These are phyloP conservation scores for Catharus bicknelli DNA, from an alignment of 2,113 vertebrate species.

Conservation along the genomic window DNA sequence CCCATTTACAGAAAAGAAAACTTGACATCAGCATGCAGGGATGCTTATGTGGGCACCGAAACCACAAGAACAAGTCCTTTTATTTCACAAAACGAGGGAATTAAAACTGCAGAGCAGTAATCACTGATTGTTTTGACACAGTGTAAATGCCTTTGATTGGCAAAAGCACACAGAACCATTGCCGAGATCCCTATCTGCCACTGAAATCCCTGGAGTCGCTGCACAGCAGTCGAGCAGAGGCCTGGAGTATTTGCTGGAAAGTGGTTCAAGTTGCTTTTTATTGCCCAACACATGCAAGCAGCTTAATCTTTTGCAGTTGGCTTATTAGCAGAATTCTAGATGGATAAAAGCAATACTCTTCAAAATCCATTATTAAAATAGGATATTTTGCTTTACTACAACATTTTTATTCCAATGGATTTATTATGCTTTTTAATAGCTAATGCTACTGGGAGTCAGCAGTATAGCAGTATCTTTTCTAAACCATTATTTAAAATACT, in stretches of 20 bases:
- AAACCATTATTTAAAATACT: constrained; percentile 57
- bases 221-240: constrained; percentile 20
- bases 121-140: constrained; percentile 48
- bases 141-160: constrained; percentile 56
- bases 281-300: constrained; percentile 31
- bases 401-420: constrained; percentile 13
- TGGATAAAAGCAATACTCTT: constrained; percentile 46
- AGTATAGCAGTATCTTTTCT: constrained; percentile 26
- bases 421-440: constrained; percentile 47
- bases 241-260: constrained; percentile 33
- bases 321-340: constrained; percentile 24
- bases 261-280: constrained; percentile 42
- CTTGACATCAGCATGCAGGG: not conserved
- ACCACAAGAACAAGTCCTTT: not conserved
- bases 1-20: not conserved
- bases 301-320: constrained; percentile 40
- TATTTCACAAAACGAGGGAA: constrained; percentile 27
- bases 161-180: constrained; percentile 41
- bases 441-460: constrained; percentile 30
- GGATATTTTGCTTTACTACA: constrained; percentile 35
- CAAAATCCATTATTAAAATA: constrained; percentile 44
- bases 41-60: constrained; percentile 3
- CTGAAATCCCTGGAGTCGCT: constrained; percentile 36
- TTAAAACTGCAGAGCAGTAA: constrained; percentile 52
- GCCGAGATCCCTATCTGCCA: constrained; percentile 52